Conservation (phyloP, 2,888 invertebrate genomes). For the Rambutsinella grinnellia region DNA sequence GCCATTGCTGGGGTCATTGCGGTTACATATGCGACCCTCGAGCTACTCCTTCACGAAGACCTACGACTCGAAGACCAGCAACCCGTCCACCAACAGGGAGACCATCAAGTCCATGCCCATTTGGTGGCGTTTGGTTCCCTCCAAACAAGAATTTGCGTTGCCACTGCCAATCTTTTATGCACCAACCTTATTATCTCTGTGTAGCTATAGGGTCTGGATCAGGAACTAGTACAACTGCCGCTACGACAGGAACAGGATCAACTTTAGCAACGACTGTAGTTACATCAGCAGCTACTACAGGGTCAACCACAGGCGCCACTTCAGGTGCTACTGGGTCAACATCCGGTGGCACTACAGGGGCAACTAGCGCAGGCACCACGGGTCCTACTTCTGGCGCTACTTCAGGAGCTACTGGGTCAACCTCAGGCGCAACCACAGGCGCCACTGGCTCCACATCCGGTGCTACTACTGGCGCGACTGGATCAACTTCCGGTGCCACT, state of each 20-base stretch:
- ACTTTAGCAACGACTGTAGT: neutral
- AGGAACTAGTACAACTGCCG: too few species aligned
- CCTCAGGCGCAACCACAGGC: neutral
- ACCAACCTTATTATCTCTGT: neutral
- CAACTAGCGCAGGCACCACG: too few species aligned
- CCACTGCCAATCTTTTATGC: neutral
- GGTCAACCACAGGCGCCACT: neutral
- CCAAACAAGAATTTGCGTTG: neutral
- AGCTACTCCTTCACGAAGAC: too few species aligned
- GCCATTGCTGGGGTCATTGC: conserved; percentile 7
- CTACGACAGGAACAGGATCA: too few species aligned
- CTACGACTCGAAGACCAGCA: too few species aligned
- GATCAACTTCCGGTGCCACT: neutral
- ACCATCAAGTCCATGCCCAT: neutral
- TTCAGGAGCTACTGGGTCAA: neutral
- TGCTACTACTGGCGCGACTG: neutral
- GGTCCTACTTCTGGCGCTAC: neutral
- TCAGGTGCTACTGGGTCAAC: too few species aligned
- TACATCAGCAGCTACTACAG: neutral
- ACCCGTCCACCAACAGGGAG: too few species aligned
- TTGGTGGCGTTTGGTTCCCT: neutral
- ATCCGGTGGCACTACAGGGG: too few species aligned
- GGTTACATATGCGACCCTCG: conserved; percentile 13
- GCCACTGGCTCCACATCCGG: neutral
- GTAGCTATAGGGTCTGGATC: neutral